Conservation (phyloP, 2,113 vertebrate genomes). For the Rostratula benghalensis region DNA sequence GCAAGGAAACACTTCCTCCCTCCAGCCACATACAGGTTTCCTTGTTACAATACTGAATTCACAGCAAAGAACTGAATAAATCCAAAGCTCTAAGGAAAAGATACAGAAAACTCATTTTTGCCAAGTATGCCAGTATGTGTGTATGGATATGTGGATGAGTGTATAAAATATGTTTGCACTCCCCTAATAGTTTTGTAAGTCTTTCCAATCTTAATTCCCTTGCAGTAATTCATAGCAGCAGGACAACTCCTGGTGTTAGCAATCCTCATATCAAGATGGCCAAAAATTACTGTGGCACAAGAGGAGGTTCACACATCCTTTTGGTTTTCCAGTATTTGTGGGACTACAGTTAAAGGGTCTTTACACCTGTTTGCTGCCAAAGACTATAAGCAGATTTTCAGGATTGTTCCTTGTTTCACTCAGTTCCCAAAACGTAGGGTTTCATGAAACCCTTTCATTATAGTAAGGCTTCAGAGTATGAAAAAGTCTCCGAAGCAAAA, state of each 20-base stretch:
- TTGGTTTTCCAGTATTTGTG: not conserved
- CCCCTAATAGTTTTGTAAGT: not conserved
- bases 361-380: not conserved
- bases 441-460: not conserved
- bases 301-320: not conserved
- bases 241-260: not conserved
- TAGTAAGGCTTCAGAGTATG: not conserved
- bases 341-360: not conserved
- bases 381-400: not conserved
- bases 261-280: fast-evolving
- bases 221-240: not conserved
- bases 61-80: not conserved
- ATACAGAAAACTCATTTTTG: not conserved
- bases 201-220: not conserved
- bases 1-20: conserved; percentile 18
- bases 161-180: not conserved
- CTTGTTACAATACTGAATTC: conserved; percentile 1
- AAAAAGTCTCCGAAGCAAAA: not conserved
- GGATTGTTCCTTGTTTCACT: not conserved
- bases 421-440: not conserved
- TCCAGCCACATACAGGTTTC: not conserved
- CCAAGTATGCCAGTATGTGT: not conserved
- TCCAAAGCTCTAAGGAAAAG: not conserved
- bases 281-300: not conserved
- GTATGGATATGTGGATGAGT: fast-evolving